Base-by-base conservation (phyloP, 1,140 invertebrate genomes). In the Eciton burchellii region DNA sequence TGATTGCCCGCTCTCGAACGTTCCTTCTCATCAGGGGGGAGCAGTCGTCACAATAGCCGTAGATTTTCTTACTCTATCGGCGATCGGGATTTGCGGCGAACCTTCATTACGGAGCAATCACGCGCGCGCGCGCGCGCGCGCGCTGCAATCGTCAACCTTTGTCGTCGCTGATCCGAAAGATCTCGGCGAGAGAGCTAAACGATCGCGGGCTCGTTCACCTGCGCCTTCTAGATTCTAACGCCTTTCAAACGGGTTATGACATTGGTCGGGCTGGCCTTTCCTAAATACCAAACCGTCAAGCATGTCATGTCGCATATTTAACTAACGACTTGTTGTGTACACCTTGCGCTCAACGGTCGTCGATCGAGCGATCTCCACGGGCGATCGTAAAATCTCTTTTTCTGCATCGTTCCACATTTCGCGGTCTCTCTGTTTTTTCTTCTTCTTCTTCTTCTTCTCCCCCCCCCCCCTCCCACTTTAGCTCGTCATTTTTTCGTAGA, bases 171-270 rank as follows among this genome's bases (percentile, higher is more conserved):
- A 89, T 70, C 56, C 59, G n/a, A 24, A 65, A 70, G 83, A 81
- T 81, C 35, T 35, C 66, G 74, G 62, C 35, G 57, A 57, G 57
- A 70, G 54, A 52, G 41, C 66, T 56, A 56, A 76, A 68, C 43
- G 66, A 83, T 82, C 79, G 62, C n/a, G 43, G 49, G 35, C 21
- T 76, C 77, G 76, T 86, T 88, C 85, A 88, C 86, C 88, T 86
- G 84, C 88, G 84, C 82, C 83, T 91, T 88, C 87, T 89, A 88
- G 86, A 89, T 90, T 91, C 92, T 91, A 92, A 88, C 89, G 90
- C 92, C 91, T 93, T 94, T 93, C 92, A 91, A 94, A 93, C 92
- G 91, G 91, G 91, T 93, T 93, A 91, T 94, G 92, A 93, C 93
- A 94, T 93, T 94, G 93, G 90, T 93, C 88, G 91, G n/a, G 86